Evolutionary conservation across 2,888 invertebrate species (phyloP).

Genomic region (Ischnus inquisitorius): DNA sequence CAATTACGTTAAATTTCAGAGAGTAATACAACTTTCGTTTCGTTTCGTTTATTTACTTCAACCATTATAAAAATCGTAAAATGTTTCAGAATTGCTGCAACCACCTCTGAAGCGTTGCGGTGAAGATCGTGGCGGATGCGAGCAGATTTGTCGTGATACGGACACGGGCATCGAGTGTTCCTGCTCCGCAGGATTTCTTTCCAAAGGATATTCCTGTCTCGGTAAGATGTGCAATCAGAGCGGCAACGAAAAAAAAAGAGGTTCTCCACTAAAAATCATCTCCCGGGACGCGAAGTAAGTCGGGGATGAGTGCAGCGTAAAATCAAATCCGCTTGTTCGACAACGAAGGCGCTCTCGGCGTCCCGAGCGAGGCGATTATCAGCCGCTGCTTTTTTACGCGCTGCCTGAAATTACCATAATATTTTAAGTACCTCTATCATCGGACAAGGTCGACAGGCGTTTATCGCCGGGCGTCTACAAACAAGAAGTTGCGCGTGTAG

Average conservation of each 20-base stretch:
- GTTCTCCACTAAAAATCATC: slow-evolving; percentile 18
- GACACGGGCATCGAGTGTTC: slow-evolving; percentile 84
- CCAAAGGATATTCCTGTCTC: slow-evolving; percentile 83
- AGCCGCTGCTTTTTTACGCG: slow-evolving; percentile 38
- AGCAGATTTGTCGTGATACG: slow-evolving; percentile 86
- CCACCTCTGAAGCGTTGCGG: slow-evolving; percentile 81
- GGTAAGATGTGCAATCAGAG: slow-evolving; percentile 79
- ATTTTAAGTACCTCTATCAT: slow-evolving; percentile 68
- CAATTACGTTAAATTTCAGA: neutral
- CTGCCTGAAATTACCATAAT: slow-evolving; percentile 66
- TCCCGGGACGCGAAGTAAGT: slow-evolving; percentile 26
- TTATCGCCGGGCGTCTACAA: slow-evolving; percentile 15
- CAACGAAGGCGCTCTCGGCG: neutral
- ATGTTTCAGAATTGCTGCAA: slow-evolving; percentile 66
- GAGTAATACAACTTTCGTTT: too few species aligned
- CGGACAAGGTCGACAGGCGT: slow-evolving; percentile 51
- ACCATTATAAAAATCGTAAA: neutral
- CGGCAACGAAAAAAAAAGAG: slow-evolving; percentile 5
- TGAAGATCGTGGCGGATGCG: slow-evolving; percentile 86
- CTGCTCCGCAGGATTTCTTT: slow-evolving; percentile 85
- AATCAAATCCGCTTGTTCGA: slow-evolving; percentile 50
- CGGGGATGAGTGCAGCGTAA: slow-evolving; percentile 26
- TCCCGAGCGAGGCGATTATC: slow-evolving; percentile 64
- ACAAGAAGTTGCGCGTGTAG: slow-evolving; percentile 56
- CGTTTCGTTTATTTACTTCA: neutral